A percentile compares a stretch with the other conserved stretches of the same genome.
Conservation (phyloP, 2,113 vertebrate genomes). For the Amblyopsis rosae region DNA sequence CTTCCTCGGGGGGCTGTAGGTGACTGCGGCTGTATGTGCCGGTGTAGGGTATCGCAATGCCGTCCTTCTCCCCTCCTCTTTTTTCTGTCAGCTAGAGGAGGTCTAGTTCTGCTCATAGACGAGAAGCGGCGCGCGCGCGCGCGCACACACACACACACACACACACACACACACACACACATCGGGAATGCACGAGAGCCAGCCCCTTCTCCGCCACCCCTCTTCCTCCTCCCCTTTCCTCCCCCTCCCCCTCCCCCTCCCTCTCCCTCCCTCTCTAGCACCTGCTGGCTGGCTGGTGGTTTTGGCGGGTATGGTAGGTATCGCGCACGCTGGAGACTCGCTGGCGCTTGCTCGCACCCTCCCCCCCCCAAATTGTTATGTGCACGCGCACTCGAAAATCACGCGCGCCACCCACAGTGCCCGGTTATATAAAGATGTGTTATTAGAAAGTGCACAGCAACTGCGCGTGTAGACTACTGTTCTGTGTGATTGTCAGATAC, state of each 20-base stretch:
- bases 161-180: slow-evolving; percentile 27
- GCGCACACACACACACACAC: slow-evolving; percentile 37
- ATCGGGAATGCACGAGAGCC: slow-evolving; percentile 34
- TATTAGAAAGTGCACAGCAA: slow-evolving; percentile 57
- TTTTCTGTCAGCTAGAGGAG: slow-evolving; percentile 30
- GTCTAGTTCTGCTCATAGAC: slow-evolving; percentile 10
- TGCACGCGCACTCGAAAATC: slow-evolving; percentile 15
- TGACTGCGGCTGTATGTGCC: slow-evolving; percentile 48
- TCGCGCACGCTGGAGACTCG: slow-evolving; percentile 52
- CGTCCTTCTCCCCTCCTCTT: slow-evolving; percentile 67
- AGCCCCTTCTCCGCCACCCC: slow-evolving; percentile 8
- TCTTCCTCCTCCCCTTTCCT: slow-evolving; percentile 32
- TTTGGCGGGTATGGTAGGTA: slow-evolving; percentile 47
- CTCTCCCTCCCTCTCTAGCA: slow-evolving; percentile 24
- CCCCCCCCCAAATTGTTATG: slow-evolving; percentile 10
- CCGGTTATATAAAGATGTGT: slow-evolving; percentile 20
- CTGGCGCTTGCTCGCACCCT: slow-evolving; percentile 36
- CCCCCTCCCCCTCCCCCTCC: slow-evolving; percentile 23
- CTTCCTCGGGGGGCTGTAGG: no score
- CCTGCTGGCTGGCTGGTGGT: slow-evolving; percentile 58
- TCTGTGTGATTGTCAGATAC: not conserved
- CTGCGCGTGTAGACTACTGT: slow-evolving; percentile 12
- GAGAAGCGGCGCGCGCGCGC: slow-evolving; percentile 60
- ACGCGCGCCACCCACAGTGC: not conserved
- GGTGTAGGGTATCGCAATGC: slow-evolving; percentile 6